Percentiles rank a stretch among this genome's conserved stretches.
Conservation (phyloP, 1,140 invertebrate species). For the Cotesia glomerata region DNA sequence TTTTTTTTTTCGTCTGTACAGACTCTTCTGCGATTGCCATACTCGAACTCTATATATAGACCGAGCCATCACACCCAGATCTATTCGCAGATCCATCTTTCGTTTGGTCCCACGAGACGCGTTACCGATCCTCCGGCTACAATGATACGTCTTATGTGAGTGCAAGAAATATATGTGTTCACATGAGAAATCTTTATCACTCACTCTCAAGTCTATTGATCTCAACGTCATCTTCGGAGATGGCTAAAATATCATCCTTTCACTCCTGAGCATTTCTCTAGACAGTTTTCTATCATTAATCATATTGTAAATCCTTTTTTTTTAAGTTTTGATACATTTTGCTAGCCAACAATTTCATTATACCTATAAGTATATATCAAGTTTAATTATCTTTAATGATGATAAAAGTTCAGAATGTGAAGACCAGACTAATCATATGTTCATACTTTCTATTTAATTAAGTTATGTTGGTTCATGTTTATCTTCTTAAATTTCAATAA, state of each 20-base stretch:
- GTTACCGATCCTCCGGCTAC: neutral
- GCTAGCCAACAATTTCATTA: too few relatives aligned
- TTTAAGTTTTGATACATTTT: too few relatives aligned
- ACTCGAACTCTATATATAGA: conserved; percentile 12
- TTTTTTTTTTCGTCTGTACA: conserved; percentile 33
- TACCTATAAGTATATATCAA: too few relatives aligned
- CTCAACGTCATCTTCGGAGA: neutral
- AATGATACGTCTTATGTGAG: conserved; percentile 6
- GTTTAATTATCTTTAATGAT: too few relatives aligned
- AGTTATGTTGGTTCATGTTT: too few relatives aligned
- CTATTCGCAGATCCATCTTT: conserved; percentile 28
- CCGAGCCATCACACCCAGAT: conserved; percentile 18
- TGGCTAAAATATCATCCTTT: neutral
- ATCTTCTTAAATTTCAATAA: too few relatives aligned
- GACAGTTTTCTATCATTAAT: neutral
- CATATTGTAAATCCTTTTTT: too few relatives aligned
- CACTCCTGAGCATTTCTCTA: neutral
- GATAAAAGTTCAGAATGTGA: too few relatives aligned
- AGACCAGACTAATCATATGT: too few relatives aligned
- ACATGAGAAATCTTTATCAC: conserved; percentile 14
- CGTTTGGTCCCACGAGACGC: conserved; percentile 29
- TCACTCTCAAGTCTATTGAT: neutral
- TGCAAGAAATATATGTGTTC: conserved; percentile 2
- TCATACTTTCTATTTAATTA: too few relatives aligned
- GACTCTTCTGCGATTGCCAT: conserved; percentile 11